A percentile compares a stretch with the other conserved stretches of the same genome.
Evolutionary conservation across 1,140 invertebrate species (phyloP).

Genomic region (Apocrypta bakeri): DNA sequence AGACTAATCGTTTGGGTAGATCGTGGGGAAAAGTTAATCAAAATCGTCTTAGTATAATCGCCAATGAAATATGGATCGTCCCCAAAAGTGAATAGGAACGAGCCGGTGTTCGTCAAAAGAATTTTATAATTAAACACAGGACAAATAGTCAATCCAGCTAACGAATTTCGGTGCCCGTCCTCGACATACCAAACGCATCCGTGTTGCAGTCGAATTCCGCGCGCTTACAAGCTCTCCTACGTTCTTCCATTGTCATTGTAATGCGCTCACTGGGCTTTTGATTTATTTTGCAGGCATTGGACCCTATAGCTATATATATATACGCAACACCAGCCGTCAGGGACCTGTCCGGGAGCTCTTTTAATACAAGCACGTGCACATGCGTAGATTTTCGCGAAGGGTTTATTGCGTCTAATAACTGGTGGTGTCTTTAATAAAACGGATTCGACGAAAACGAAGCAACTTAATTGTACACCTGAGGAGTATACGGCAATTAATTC

Average conservation of each 20-base stretch:
- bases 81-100: too few species aligned
- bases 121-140: conserved; percentile 39
- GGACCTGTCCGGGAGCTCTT: not conserved
- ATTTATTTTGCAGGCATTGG: conserved; percentile 67
- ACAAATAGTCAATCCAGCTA: conserved; percentile 43
- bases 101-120: conserved; percentile 17
- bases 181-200: conserved; percentile 50
- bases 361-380: not conserved
- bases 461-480: too few species aligned
- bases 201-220: conserved; percentile 53
- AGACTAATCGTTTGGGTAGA: too few species aligned
- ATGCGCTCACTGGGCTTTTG: conserved; percentile 63
- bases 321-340: not conserved
- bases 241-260: conserved; percentile 66
- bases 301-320: not conserved
- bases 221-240: conserved; percentile 54
- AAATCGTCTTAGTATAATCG: conserved; percentile 8
- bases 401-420: too few species aligned
- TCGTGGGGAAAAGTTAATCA: conserved; percentile 13
- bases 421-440: too few species aligned
- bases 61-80: conserved; percentile 3
- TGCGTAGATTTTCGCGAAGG: not conserved
- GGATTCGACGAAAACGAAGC: too few species aligned
- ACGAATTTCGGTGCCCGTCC: conserved; percentile 36
- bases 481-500: too few species aligned